Conservation (phyloP, 2,888 invertebrate species). For the Muschampia plurimacula region DNA sequence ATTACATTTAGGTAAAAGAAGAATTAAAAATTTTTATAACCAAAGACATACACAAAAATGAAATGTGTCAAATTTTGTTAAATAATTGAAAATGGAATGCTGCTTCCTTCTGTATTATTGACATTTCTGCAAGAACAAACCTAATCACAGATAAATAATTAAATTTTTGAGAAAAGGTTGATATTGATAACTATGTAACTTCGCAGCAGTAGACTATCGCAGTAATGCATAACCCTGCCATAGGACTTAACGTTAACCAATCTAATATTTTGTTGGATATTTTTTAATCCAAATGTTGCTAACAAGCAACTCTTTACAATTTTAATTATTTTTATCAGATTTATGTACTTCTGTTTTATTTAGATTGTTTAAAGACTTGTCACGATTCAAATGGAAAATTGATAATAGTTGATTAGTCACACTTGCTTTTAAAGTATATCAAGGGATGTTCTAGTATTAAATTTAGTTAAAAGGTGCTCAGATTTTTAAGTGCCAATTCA, state of each 20-base stretch:
- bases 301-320: too few relatives aligned
- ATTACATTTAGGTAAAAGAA: conserved; percentile 50
- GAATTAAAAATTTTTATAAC: conserved; percentile 63
- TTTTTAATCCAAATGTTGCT: not conserved
- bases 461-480: conserved; percentile 54
- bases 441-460: conserved; percentile 4
- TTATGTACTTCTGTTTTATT: too few relatives aligned
- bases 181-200: too few relatives aligned
- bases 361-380: not conserved
- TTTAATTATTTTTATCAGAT: too few relatives aligned
- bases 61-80: conserved; percentile 56
- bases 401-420: not conserved
- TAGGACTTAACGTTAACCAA: too few relatives aligned
- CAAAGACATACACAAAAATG: conserved; percentile 55
- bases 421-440: not conserved
- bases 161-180: too few relatives aligned
- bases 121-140: not conserved
- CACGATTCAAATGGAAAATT: not conserved
- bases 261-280: too few relatives aligned
- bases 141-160: too few relatives aligned
- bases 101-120: not conserved
- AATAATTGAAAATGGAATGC: conserved; percentile 69
- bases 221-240: too few relatives aligned
- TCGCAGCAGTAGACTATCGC: too few relatives aligned
- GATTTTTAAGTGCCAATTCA: conserved; percentile 77